Evolutionary conservation across 2,797 vertebrate species (phyloP).

Genomic region (Acanthopagrus latus): DNA sequence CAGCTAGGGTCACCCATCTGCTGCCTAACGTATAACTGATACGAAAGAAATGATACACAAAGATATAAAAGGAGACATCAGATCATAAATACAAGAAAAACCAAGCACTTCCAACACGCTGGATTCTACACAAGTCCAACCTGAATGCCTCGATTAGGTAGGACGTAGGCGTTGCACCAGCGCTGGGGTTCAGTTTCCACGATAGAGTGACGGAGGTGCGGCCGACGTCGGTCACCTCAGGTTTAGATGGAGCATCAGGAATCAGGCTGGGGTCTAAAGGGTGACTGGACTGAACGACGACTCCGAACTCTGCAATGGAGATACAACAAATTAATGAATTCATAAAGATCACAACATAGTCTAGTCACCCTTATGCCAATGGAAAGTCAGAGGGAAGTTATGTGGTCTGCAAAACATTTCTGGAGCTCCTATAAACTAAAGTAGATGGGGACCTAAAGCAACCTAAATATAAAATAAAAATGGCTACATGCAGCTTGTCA

Average conservation of each 20-base stretch:
- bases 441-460: too few relatives aligned
- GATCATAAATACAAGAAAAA: background rate
- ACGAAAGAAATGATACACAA: constrained; percentile 25
- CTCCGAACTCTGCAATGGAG: constrained; percentile 90
- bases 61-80: background rate
- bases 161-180: constrained; percentile 90
- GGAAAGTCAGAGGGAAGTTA: too few relatives aligned
- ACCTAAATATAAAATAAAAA: too few relatives aligned
- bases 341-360: background rate
- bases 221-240: constrained; percentile 92
- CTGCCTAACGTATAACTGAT: constrained; percentile 93
- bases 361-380: too few relatives aligned
- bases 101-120: background rate
- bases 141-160: constrained; percentile 98
- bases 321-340: background rate
- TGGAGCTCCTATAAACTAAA: too few relatives aligned
- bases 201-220: constrained; percentile 91
- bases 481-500: too few relatives aligned
- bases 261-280: constrained; percentile 93
- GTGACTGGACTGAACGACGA: constrained; percentile 90
- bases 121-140: constrained; percentile 72
- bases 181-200: constrained; percentile 91
- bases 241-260: constrained; percentile 94
- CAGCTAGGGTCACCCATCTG: constrained; percentile 96
- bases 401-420: too few relatives aligned